phyloP scores from a whole-genome alignment of 2,113 vertebrate genomes.

The Arenaria interpres region DNA sequence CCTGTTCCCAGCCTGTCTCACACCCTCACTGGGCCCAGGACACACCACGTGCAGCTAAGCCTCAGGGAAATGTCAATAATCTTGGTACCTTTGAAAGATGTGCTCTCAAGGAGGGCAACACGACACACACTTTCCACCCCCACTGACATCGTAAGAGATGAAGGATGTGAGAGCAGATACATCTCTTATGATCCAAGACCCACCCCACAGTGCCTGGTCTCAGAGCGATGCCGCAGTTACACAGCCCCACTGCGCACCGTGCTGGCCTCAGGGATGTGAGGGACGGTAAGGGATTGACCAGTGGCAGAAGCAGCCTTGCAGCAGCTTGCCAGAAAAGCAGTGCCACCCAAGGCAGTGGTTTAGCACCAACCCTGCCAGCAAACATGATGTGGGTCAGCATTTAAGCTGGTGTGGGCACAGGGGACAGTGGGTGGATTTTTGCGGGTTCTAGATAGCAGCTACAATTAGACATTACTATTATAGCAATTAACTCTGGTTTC shows the following conservation, averaged over 20 bases:
- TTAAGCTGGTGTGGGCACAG: background rate
- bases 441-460: background rate
- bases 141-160: background rate
- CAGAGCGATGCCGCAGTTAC: fast-evolving
- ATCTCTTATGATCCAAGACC: background rate
- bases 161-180: too few relatives aligned
- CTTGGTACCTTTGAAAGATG: background rate
- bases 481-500: background rate
- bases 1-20: background rate
- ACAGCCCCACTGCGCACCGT: fast-evolving
- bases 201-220: background rate
- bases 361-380: background rate
- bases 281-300: background rate
- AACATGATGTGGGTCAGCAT: background rate
- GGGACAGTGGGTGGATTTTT: background rate
- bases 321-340: background rate
- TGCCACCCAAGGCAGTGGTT: background rate
- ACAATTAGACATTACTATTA: background rate
- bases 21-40: background rate
- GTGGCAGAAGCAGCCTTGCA: background rate
- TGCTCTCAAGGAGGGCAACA: background rate
- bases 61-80: background rate
- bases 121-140: background rate
- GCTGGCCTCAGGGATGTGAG: background rate
- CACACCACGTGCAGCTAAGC: background rate